Conservation (phyloP, 2,797 vertebrate genomes). For the Ceyx erithaca region DNA sequence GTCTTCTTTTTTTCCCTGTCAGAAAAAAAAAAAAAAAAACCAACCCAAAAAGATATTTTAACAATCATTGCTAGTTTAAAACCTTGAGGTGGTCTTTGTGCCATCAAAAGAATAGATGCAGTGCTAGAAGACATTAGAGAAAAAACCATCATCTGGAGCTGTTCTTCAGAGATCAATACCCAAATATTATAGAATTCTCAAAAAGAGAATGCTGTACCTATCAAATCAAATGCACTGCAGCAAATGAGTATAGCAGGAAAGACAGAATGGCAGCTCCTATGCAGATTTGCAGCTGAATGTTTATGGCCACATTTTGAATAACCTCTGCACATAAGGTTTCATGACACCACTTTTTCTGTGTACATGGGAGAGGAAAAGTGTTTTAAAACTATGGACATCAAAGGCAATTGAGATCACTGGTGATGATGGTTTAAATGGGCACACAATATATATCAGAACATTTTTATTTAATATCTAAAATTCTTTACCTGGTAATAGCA, state of each 20-base stretch:
- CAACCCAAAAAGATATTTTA: background rate
- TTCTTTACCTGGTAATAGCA: background rate
- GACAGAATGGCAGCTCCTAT: background rate
- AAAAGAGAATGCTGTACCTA: background rate
- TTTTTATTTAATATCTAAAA: background rate
- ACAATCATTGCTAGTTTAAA: background rate
- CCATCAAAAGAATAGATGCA: background rate
- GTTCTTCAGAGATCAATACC: background rate
- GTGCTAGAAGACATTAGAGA: background rate
- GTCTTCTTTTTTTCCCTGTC: background rate
- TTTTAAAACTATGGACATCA: background rate
- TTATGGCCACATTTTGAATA: background rate
- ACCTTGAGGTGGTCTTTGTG: background rate
- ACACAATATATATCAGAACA: background rate
- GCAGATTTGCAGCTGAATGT: background rate
- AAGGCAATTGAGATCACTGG: background rate
- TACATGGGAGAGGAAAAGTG: background rate
- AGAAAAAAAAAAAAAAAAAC: background rate
- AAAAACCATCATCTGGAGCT: rapidly evolving
- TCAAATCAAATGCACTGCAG: background rate
- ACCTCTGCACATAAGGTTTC: background rate
- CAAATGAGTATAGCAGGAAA: background rate
- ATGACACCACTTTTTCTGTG: background rate
- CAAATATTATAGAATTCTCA: background rate
- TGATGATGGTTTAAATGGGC: background rate